A percentile compares a stretch with the other conserved stretches of the same genome.
Evolutionary conservation across 2,797 vertebrate species (phyloP).

Genomic region (Acridotheres tristis): DNA sequence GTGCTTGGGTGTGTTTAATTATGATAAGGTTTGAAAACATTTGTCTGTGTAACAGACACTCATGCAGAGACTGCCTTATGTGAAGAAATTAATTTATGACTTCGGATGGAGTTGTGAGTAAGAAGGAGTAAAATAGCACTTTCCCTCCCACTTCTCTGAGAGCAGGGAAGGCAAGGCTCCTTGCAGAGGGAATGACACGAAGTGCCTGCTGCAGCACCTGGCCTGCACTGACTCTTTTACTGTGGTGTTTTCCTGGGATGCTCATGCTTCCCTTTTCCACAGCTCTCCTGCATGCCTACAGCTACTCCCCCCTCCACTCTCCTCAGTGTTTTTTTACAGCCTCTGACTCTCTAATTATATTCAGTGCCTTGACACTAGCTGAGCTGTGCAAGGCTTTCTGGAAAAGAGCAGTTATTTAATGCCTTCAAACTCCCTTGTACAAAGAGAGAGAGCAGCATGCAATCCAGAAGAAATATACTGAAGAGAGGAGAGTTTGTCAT

Average conservation of each 20-base stretch:
- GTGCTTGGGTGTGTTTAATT: not conserved
- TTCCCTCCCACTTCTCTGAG: not conserved
- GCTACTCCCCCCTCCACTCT: not conserved
- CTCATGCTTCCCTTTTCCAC: not conserved
- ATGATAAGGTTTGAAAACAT: not conserved
- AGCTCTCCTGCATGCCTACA: not conserved
- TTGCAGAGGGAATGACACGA: rapidly evolving
- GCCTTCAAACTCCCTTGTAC: not conserved
- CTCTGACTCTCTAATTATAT: not conserved
- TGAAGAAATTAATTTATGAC: not conserved
- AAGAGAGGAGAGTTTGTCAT: not conserved
- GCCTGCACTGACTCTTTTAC: not conserved
- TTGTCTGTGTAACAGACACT: not conserved
- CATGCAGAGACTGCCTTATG: not conserved
- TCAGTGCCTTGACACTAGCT: not conserved
- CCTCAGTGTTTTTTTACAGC: not conserved
- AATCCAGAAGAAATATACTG: not conserved
- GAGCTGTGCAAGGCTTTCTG: not conserved
- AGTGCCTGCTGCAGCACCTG: not conserved
- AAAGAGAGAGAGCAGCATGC: not conserved
- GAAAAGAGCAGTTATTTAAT: not conserved
- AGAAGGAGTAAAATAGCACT: not conserved
- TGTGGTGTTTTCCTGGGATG: not conserved
- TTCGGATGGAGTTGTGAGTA: not conserved
- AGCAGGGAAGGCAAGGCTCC: not conserved